Evolutionary conservation across 1,140 invertebrate species (phyloP).

Genomic region (Solenopsis invicta): DNA sequence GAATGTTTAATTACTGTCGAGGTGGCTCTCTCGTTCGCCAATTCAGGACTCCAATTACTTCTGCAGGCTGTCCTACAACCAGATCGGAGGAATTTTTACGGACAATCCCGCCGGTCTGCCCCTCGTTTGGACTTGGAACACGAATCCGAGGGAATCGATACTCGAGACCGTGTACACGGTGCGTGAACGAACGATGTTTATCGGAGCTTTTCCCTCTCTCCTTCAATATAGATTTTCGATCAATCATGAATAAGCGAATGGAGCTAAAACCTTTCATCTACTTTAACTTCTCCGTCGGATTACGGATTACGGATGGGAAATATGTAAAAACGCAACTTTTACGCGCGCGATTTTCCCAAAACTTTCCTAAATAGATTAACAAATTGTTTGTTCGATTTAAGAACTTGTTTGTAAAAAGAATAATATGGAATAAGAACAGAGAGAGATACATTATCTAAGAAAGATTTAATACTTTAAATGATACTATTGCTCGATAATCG

Average conservation of each 20-base stretch:
- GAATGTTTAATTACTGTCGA: constrained; percentile 76
- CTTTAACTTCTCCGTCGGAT: constrained; percentile 28
- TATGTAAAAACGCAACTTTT: not conserved
- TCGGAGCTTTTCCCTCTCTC: not conserved
- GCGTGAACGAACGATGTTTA: not conserved
- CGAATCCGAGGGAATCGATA: constrained; percentile 45
- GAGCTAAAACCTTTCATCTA: constrained; percentile 23
- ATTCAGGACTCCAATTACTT: constrained; percentile 73
- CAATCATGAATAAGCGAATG: constrained; percentile 44
- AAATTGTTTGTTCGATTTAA: constrained; percentile 1
- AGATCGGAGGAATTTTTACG: constrained; percentile 77
- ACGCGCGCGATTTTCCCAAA: not conserved
- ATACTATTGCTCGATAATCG: not conserved
- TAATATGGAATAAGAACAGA: not conserved
- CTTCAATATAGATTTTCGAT: constrained; percentile 46
- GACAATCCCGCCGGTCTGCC: constrained; percentile 72
- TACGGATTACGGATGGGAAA: constrained; percentile 18
- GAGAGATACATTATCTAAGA: not conserved
- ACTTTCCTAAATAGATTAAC: not conserved
- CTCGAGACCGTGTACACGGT: constrained; percentile 67
- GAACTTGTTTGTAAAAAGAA: not conserved
- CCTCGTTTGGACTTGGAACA: constrained; percentile 73
- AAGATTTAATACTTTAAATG: constrained; percentile 17
- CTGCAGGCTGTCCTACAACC: constrained; percentile 79
- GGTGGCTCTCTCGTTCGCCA: constrained; percentile 34